Percentiles rank a stretch among this genome's conserved stretches.
phyloP scores from a whole-genome alignment of 1,140 invertebrate genomes.

The Uloborus diversus region DNA sequence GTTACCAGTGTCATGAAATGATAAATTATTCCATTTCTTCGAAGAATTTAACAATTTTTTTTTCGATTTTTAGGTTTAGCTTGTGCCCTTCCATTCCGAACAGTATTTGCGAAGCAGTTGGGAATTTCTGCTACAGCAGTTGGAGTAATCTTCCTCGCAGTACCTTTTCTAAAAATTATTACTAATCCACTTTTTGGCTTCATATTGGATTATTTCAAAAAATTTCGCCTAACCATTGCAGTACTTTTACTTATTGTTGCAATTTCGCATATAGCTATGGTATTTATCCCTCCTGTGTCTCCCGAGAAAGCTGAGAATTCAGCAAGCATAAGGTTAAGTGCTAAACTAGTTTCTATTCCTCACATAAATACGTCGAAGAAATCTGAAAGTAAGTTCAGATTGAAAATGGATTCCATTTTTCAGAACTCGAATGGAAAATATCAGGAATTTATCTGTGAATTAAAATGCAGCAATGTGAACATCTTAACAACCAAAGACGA shows the following conservation, averaged over 20 bases:
- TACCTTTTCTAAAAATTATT: conserved; percentile 63
- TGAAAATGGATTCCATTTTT: no score
- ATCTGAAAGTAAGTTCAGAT: no score
- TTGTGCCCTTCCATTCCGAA: conserved; percentile 64
- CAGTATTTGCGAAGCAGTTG: conserved; percentile 67
- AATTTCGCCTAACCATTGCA: conserved; percentile 78
- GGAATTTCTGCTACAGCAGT: conserved; percentile 62
- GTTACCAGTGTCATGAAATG: no score
- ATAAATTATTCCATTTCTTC: background rate
- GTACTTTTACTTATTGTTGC: conserved; percentile 70
- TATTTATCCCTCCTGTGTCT: conserved; percentile 9
- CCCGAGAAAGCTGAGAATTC: no score
- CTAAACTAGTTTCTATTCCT: no score
- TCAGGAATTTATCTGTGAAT: no score
- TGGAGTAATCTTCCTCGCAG: conserved; percentile 63
- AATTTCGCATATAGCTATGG: conserved; percentile 71
- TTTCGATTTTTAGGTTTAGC: conserved; percentile 70
- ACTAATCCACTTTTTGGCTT: conserved; percentile 62
- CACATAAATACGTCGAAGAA: no score
- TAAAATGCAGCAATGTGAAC: no score
- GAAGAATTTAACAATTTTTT: no score
- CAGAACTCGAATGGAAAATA: no score
- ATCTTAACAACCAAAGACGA: no score
- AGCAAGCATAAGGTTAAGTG: no score
- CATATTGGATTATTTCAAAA: conserved; percentile 63